Base-by-base conservation (phyloP, 2,797 vertebrate species). In the Centroberyx gerrardi region DNA sequence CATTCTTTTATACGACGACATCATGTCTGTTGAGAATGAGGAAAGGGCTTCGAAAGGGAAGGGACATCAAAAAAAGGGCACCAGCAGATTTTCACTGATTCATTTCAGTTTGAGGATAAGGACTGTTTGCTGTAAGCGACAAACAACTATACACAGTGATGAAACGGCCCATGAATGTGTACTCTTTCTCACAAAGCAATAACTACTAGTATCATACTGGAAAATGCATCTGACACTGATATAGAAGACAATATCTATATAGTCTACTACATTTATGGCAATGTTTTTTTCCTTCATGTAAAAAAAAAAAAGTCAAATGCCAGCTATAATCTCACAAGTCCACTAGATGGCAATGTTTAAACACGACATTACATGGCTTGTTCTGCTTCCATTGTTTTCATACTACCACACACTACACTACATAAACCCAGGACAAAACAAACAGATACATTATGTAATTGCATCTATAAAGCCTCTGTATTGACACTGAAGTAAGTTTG, bases 281-380 rank as follows among this genome's bases (percentile, higher is more conserved):
- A n/a, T n/a, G n/a, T n/a, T n/a, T n/a, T n/a, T n/a, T n/a, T n/a
- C n/a, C n/a, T n/a, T n/a, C n/a, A n/a, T n/a, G 22, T 22, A 22
- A 22, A 22, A 22, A 22, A 22, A 22, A 22, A 36, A 14, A 15
- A 17, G 17, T 42, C 2, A 17, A 63, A 61, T 14, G 8, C 14
- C 31, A 13, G 28, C 62, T 18, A 8, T 56, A 6, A 18, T 53
- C 51, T 5, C 0, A 2, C 0, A 10, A 15, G 46, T 22, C 90
- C 91, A 92, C 87, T 80, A 86, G 92, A 74, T 82, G 87, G 84
- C 74, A 51, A 13, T 68, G 74, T 67, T 65, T 9, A 60, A 58
- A 53, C 17, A 60, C 48, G 56, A 22, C 28, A 46, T 8, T 5
- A 38, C 27, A 14, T 3, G 2, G 10, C 36, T 8, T 2, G 1